Conservation (phyloP, 2,113 vertebrate species). For the Cephalophus harveyi region DNA sequence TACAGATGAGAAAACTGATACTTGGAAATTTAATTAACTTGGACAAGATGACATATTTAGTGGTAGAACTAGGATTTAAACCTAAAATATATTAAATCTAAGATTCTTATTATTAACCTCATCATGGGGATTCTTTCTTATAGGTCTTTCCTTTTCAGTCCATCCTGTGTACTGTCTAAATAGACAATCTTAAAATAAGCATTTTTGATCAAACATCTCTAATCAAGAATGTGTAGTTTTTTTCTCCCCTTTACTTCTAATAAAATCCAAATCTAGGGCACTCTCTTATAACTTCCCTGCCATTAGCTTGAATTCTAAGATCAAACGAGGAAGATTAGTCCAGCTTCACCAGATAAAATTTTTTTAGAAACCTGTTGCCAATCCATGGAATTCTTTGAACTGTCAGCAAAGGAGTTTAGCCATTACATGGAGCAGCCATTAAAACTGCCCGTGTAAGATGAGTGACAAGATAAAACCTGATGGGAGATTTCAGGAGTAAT, state of each 20-base stretch:
- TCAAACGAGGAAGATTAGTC: background rate
- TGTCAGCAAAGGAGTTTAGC: background rate
- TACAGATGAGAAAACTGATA: background rate
- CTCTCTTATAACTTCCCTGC: background rate
- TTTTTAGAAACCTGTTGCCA: background rate
- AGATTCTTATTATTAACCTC: background rate
- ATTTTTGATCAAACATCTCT: background rate
- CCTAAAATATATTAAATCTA: background rate
- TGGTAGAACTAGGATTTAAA: background rate
- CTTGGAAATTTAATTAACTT: background rate
- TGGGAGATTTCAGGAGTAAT: background rate
- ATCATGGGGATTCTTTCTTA: background rate
- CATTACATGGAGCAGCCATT: background rate
- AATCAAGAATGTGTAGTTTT: background rate
- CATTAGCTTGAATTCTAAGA: background rate
- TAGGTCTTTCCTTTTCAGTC: background rate
- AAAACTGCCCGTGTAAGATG: background rate
- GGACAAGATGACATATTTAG: background rate
- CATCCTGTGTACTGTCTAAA: background rate
- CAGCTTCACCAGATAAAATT: background rate
- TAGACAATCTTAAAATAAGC: background rate
- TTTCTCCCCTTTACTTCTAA: background rate
- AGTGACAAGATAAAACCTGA: background rate
- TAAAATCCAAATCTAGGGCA: background rate
- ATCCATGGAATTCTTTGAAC: background rate